phyloP scores from a whole-genome alignment of 2,113 vertebrate genomes.

The Arvicanthis niloticus region DNA sequence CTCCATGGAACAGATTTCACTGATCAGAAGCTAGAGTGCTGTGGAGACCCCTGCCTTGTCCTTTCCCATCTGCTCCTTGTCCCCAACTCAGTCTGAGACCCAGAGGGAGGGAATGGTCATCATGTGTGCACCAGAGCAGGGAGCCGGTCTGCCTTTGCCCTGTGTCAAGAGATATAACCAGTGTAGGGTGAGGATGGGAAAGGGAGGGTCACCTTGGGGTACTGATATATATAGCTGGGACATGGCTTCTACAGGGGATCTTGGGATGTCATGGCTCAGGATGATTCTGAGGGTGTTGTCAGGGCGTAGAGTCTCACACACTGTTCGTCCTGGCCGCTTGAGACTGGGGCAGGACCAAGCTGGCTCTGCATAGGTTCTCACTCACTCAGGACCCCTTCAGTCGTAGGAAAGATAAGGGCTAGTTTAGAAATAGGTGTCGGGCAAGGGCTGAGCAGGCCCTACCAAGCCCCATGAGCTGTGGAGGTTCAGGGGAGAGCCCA shows the following conservation, averaged over 20 bases:
- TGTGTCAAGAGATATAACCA: background rate
- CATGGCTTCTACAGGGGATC: background rate
- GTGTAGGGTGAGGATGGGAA: fast-evolving
- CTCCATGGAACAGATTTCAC: fast-evolving
- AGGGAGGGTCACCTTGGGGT: background rate
- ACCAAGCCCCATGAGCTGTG: background rate
- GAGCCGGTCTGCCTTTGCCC: fast-evolving
- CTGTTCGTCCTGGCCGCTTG: background rate
- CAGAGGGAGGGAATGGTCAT: background rate
- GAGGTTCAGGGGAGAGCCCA: background rate
- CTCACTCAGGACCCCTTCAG: background rate
- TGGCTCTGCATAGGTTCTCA: background rate
- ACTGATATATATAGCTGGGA: background rate
- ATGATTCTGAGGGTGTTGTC: background rate
- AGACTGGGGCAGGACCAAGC: background rate
- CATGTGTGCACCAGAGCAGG: fast-evolving
- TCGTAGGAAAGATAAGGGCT: background rate
- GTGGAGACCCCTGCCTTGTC: background rate
- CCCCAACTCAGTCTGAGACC: background rate
- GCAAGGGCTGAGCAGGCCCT: background rate
- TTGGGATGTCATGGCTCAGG: background rate
- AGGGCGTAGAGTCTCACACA: background rate
- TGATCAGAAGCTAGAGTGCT: background rate
- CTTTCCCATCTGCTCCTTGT: background rate
- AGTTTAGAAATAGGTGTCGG: background rate